These are phyloP conservation scores for Lepidurus apus DNA, from an alignment of 1,140 invertebrate genomes.

Conservation along the genomic window DNA sequence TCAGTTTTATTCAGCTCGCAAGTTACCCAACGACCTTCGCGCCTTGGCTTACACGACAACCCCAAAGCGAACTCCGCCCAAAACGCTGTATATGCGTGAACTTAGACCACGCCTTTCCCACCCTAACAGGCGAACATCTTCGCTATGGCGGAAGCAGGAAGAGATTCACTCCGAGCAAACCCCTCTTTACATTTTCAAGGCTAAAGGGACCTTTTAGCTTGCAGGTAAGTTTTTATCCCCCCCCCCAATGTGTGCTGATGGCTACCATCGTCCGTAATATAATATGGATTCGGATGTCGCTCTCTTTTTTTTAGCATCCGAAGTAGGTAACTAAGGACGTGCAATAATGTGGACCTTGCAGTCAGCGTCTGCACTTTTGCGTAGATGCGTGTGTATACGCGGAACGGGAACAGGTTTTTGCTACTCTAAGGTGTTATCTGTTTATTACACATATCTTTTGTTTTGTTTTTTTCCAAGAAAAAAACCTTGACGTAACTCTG, in stretches of 20 bases:
- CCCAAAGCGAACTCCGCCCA: background rate
- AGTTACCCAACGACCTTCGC: background rate
- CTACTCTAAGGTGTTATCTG: too few relatives aligned
- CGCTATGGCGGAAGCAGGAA: constrained; percentile 1
- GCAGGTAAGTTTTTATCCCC: too few relatives aligned
- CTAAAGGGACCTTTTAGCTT: background rate
- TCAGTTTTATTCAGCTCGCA: background rate
- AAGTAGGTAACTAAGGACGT: too few relatives aligned
- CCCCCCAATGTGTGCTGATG: too few relatives aligned
- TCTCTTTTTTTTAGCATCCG: too few relatives aligned
- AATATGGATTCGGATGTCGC: too few relatives aligned
- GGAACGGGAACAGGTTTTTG: background rate
- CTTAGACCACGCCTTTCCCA: background rate
- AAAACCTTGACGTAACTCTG: background rate
- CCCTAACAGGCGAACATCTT: background rate
- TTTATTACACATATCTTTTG: background rate
- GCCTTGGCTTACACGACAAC: background rate
- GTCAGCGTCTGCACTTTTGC: too few relatives aligned
- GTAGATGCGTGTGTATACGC: too few relatives aligned
- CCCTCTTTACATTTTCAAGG: background rate
- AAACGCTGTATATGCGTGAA: background rate
- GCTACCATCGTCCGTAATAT: too few relatives aligned
- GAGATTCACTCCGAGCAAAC: background rate
- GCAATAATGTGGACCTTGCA: too few relatives aligned
- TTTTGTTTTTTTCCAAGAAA: background rate